These are phyloP conservation scores for Tenualosa thibaudeaui DNA, from an alignment of 2,797 vertebrate genomes.

Conservation along the genomic window DNA sequence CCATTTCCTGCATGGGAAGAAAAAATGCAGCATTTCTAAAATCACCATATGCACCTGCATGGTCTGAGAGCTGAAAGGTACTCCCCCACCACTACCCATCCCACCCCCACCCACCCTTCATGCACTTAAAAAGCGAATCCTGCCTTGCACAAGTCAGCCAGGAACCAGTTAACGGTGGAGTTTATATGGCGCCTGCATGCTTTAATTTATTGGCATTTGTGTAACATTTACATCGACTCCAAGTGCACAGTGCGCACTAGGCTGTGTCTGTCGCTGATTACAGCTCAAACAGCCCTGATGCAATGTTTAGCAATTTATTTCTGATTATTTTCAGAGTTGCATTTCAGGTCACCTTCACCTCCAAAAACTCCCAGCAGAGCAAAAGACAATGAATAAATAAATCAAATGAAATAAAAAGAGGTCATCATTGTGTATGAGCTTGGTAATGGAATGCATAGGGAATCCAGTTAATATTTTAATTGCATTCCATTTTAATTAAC, in stretches of 20 bases:
- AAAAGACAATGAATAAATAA: neutral
- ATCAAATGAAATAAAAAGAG: neutral
- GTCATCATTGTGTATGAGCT: neutral
- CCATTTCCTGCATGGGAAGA: neutral
- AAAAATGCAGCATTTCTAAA: neutral
- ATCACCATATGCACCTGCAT: neutral
- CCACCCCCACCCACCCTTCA: neutral
- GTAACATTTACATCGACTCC: constrained; percentile 15
- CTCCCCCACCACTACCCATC: too few species aligned
- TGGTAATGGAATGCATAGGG: neutral
- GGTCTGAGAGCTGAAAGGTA: neutral
- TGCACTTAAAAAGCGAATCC: neutral
- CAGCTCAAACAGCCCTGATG: neutral
- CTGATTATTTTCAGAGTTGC: constrained; percentile 19
- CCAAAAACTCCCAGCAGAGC: neutral
- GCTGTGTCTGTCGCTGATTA: constrained; percentile 14
- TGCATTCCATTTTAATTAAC: constrained; percentile 22
- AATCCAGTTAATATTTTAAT: constrained; percentile 24
- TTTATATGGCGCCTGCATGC: neutral
- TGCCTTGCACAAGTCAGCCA: neutral
- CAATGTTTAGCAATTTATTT: constrained; percentile 19
- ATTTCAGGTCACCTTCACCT: constrained; percentile 21
- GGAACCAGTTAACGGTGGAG: neutral
- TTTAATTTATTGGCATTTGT: constrained; percentile 5
- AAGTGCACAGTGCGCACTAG: neutral